Base-by-base conservation (phyloP, 2,113 vertebrate species). In the Sylvietta virens region DNA sequence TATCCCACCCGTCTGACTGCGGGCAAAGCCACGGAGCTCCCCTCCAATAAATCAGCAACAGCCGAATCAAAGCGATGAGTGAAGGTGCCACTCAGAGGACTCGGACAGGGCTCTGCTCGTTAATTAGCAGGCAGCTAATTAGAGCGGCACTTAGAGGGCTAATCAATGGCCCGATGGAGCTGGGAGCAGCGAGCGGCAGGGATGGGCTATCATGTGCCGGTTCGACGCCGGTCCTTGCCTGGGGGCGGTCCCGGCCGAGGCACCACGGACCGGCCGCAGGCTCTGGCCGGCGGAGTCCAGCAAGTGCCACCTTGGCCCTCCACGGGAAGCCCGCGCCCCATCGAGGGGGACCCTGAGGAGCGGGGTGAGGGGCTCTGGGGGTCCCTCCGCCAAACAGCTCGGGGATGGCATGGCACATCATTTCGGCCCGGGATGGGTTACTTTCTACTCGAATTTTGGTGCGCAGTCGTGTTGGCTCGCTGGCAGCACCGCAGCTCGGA, bases 61-160 rank as follows among this genome's bases (percentile, higher is more conserved):
- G 11, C 79, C 16, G 72, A 96, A 95, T 98, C 98, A 98, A 97
- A 98, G 95, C 88, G 70, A 98, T 97, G 98, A 97, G 95, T 96
- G 96, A 98, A 98, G 97, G 92, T 96, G 98, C 97, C 98, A 98
- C 92, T 98, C 98, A 98, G 82, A 92, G 94, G 95, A 97, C 78
- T 86, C 89, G 94, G 97, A 97, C 94, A 95, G 96, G 94, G 96
- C 96, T 96, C 95, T 80, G 78, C 95, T 98, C 13, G 98, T 98
- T 98, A 98, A 99, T 99, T 98, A 98, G 97, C 98, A 98, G 95
- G 97, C 97, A 97, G 94, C 96, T 99, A 98, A 99, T 99, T 97
- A 98, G 98, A 98, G 97, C 97, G 96, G 97, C 98, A 98, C 97
- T 98, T 97, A 97, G 98, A 98, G 97, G 91, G 95, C 86, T 98